Evolutionary conservation across 2,797 vertebrate genomes (phyloP), one percentile per base, ranked within the genome.

Genomic region (Catharus ustulatus): DNA sequence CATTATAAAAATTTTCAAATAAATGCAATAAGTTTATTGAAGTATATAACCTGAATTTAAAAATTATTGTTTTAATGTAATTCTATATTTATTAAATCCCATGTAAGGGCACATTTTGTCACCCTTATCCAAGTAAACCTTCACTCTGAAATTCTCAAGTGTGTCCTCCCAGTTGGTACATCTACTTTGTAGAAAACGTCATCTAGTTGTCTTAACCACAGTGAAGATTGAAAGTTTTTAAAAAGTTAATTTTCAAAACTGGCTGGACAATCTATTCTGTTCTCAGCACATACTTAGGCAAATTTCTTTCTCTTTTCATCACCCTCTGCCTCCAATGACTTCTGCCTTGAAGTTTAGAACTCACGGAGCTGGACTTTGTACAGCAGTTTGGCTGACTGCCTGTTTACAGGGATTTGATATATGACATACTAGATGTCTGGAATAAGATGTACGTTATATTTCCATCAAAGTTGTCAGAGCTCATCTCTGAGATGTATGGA

Each of bases 401-500:
- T 64, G 76, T 81, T 67, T 34, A 51, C 52, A 61, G 15, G 58
- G 30, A 68, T 77, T 93, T 93, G 38, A 93, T 78, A 55, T 92
- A 78, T 51, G 38, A 61, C 43, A 58, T 84, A 45, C 42, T 40
- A 45, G 83, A 92, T 89, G 58, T 87, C 36, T 79, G 40, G 75
- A 81, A 77, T 90, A 89, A 93, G 78, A 46, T 63, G 15, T 63
- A 52, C 9, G 34, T 68, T 72, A 19, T 88, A 88, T 89, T 97
- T 96, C 64, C 81, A n/a, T 84, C 57, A 74, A 85, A 84, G 36
- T 4, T 91, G 86, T 94, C 62, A 93, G 72, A 91, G 77, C 10
- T 80, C 49, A 16, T 79, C 46, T 30, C 29, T 34, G 34, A 89
- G 90, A 90, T 90, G 52, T 67, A 93, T 84, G 71, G 34, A 82